Evolutionary conservation across 2,888 invertebrate genomes (phyloP), one percentile per base, ranked within the genome.

Genomic region (Asteroscopus sphinx): DNA sequence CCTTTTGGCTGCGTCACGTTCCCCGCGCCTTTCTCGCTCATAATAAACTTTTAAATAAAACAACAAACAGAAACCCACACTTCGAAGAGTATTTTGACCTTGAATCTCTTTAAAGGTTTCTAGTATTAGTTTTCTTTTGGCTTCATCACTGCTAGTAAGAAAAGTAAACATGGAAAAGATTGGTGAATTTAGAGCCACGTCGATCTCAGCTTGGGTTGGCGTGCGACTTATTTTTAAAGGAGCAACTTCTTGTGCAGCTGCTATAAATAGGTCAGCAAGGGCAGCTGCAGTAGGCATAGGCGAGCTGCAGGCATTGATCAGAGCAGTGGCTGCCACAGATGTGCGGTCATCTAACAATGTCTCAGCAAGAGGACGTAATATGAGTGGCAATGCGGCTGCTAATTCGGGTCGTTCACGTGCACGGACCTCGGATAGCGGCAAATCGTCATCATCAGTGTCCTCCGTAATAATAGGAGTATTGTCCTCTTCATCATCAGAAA

Each of bases 151-250:
- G 56, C 91, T 92, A 80, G 96, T 96, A 51, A 99, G 95, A 89
- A 97, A 97, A 76, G 97, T 96, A 88, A 98, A 98, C 94, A 99
- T 95, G 13, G 98, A 96, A 90, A 98, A 99, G 73, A 99, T 89
- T 53, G 98, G 98, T 30, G 96, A 96, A 77, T 96, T 97, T 79
- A 97, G 94, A 51, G 96, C 96, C 71, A 96, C 95, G 64, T 96
- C 96, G 39, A 97, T 88, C 69, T 95, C 93, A 26, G 93, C 88
- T 15, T 90, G 92, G 30, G 93, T 93, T 30, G 95, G 93, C 68
- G 87, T 92, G n/a, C 92, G 87, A 56, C 85, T 89, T 45, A 95
- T 92, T 66, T 89, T 91, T 58, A 95, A 86, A 21, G 94, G 92
- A 3, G 94, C 89, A 28, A 91, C 87, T 62, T 95, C 95, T 82